phyloP scores from a whole-genome alignment of 2,113 vertebrate species.

The Ochotona princeps region DNA sequence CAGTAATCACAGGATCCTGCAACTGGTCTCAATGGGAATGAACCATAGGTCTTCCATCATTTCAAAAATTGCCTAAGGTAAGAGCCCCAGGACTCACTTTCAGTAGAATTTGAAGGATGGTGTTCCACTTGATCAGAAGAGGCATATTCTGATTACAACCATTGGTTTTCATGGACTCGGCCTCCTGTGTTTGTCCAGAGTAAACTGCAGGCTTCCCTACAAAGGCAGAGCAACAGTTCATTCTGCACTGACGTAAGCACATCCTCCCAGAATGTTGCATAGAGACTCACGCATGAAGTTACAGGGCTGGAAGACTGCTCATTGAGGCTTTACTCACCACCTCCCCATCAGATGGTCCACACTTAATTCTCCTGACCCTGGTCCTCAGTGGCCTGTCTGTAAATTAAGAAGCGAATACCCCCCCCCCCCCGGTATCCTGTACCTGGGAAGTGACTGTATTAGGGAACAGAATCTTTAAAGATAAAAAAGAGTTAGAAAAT shows the following conservation, averaged over 20 bases:
- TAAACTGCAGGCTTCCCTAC: background rate
- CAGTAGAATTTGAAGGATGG: background rate
- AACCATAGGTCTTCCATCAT: background rate
- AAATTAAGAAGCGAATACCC: background rate
- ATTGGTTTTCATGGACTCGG: background rate
- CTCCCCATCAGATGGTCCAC: fast-evolving
- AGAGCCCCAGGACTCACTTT: background rate
- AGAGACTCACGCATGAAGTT: background rate
- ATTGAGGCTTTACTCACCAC: too few relatives aligned
- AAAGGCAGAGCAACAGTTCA: background rate
- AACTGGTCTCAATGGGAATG: background rate
- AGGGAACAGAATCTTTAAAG: background rate
- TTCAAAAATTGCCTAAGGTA: fast-evolving
- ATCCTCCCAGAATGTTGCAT: background rate
- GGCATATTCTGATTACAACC: background rate
- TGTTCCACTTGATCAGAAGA: background rate
- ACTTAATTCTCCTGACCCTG: background rate
- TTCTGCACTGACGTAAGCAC: background rate
- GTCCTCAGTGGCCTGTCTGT: background rate
- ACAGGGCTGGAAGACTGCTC: fast-evolving
- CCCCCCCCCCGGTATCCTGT: background rate
- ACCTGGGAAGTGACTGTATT: background rate
- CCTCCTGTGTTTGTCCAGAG: background rate
- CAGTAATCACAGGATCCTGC: background rate
- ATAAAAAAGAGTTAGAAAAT: background rate